phyloP scores from a whole-genome alignment of 2,797 vertebrate species.

The Cottoperca gobio region DNA sequence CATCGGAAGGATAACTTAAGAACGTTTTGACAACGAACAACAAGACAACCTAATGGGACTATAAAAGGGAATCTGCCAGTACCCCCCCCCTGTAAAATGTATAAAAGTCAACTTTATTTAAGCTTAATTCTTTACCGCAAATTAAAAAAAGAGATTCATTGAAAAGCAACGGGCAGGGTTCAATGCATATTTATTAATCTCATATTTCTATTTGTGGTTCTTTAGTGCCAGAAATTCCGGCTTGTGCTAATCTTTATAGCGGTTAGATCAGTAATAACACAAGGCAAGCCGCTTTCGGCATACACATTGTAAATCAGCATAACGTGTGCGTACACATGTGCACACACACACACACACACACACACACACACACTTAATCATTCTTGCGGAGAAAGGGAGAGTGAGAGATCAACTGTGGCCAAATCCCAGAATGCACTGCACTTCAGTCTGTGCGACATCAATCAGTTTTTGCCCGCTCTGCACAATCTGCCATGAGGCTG shows the following conservation, averaged over 20 bases:
- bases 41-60: constrained; percentile 35
- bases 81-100: no score
- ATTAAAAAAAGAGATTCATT: not conserved
- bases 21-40: constrained; percentile 39
- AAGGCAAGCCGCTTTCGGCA: constrained; percentile 49
- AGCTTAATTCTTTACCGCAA: not conserved
- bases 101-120: no score
- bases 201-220: not conserved
- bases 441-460: constrained; percentile 69
- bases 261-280: constrained; percentile 39
- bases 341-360: constrained; percentile 6
- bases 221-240: not conserved
- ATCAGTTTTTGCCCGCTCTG: constrained; percentile 65
- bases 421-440: constrained; percentile 79
- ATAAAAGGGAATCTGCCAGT: not conserved
- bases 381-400: constrained; percentile 68
- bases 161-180: not conserved
- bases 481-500: constrained; percentile 72
- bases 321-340: constrained; percentile 25
- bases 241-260: constrained; percentile 33
- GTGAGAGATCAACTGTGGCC: constrained; percentile 72
- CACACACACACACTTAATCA: constrained; percentile 57
- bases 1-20: constrained; percentile 77
- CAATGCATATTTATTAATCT: not conserved
- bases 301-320: constrained; percentile 50